Conservation (phyloP, 2,888 invertebrate genomes). For the Ligdia adustata region DNA sequence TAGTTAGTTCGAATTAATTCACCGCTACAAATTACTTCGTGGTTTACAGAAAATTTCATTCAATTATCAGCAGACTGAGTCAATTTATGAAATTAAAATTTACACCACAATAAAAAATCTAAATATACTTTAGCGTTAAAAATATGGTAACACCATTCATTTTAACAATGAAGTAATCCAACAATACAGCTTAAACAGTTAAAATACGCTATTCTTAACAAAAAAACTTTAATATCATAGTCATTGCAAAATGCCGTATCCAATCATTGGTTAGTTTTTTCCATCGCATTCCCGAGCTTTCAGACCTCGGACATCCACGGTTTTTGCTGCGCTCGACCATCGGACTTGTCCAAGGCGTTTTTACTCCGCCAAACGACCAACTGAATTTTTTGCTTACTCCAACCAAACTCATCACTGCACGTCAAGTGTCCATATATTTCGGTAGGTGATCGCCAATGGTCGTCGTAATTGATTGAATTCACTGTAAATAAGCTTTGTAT, state of each 20-base stretch:
- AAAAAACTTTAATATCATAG: constrained; percentile 41
- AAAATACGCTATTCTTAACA: constrained; percentile 24
- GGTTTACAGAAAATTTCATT: constrained; percentile 16
- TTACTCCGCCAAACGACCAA: constrained; percentile 60
- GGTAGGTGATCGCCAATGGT: constrained; percentile 59
- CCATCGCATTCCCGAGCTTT: constrained; percentile 52
- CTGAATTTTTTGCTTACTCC: constrained; percentile 67
- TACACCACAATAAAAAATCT: not conserved
- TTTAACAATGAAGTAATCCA: constrained; percentile 1
- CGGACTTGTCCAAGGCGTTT: constrained; percentile 67
- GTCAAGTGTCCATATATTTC: constrained; percentile 75
- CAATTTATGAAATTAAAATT: constrained; percentile 24
- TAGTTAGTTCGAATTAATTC: constrained; percentile 30
- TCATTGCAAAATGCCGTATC: constrained; percentile 67
- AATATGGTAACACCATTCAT: constrained; percentile 2
- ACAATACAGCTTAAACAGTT: not conserved
- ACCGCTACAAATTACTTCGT: constrained; percentile 15
- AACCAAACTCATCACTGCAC: constrained; percentile 66
- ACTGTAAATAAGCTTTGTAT: constrained; percentile 66
- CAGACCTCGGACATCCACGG: constrained; percentile 49
- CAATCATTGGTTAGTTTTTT: constrained; percentile 67
- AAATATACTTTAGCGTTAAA: not conserved
- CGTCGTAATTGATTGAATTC: constrained; percentile 77
- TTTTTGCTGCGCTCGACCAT: constrained; percentile 69
- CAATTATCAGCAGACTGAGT: constrained; percentile 10